A percentile compares a stretch with the other conserved stretches of the same genome.
Evolutionary conservation across 2,797 vertebrate species (phyloP).

Genomic region (Halcyon leucocephala): DNA sequence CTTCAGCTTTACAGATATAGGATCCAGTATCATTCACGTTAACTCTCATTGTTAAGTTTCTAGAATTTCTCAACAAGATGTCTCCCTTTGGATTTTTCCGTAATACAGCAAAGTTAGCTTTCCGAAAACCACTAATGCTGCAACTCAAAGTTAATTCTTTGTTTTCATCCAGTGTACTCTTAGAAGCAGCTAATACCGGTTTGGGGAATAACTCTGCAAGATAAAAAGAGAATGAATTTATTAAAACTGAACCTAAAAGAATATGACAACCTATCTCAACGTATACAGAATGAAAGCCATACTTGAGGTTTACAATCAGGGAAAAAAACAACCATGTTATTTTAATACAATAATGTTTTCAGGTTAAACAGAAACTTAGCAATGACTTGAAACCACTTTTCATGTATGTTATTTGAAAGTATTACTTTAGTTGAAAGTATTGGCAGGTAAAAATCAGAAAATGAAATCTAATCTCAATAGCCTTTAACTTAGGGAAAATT

Average conservation of each 20-base stretch:
- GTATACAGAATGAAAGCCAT: neutral
- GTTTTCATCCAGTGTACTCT: conserved; percentile 66
- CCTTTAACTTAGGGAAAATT: neutral
- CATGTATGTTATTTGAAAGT: neutral
- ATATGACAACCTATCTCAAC: neutral
- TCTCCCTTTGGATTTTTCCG: neutral
- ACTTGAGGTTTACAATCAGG: neutral
- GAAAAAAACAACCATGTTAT: neutral
- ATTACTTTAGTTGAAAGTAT: neutral
- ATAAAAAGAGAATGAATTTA: neutral
- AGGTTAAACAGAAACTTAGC: neutral
- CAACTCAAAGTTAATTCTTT: conserved; percentile 63
- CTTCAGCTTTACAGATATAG: conserved; percentile 72
- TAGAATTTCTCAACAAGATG: neutral
- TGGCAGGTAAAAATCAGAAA: neutral
- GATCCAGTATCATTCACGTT: conserved; percentile 62
- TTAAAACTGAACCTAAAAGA: neutral
- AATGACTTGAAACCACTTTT: neutral
- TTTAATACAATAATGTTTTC: neutral
- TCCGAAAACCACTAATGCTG: neutral
- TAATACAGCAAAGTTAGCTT: conserved; percentile 66
- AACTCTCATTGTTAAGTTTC: conserved; percentile 33
- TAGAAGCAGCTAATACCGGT: conserved; percentile 60
- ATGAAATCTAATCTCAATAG: neutral
- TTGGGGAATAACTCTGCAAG: conserved; percentile 80